Evolutionary conservation across 2,113 vertebrate genomes (phyloP), one percentile per base, ranked within the genome.

Genomic region (Ranitomeya variabilis): DNA sequence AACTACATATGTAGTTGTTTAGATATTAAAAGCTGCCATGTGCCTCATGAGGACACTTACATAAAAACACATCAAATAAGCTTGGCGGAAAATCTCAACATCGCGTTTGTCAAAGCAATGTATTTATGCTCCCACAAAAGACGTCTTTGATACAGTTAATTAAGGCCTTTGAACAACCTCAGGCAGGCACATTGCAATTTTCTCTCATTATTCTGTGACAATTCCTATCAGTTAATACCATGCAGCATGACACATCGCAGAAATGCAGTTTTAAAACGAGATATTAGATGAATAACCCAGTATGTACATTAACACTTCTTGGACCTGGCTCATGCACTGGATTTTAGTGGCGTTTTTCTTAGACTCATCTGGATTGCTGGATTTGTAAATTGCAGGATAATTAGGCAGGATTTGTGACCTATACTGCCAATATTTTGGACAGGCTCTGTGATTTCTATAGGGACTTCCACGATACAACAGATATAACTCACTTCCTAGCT

Each of bases 71-170:
- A 88, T 83, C 87, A 88, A 88, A 88, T 71, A 59, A 23, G 79
- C 59, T 80, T 83, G 54, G 80, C 37, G 52, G 80, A 66, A n/a
- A 83, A 76, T 77, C 71, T 37, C 26, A 64, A 83, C 67, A 60
- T 37, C 9, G 54, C n/a, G 26, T 67, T 83, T 83, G 64, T 82
- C 62, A 71, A 81, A 66, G 74, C 79, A 19, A 54, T 84, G 0
- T 69, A 91, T 87, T 91, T 59, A 86, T 91, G 88, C 0, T 59
- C 12, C 89, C 73, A 87, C 90, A 76, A 89, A 90, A 67, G 91
- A 85, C 87, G 71, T 66, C 90, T 93, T 92, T 92, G 91, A 93
- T 93, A 92, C 55, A 82, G 89, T 80, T 92, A 91, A 91, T 93
- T 92, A 90, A 90, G 90, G 88, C 87, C 92, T 93, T 91, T 92